Conservation (phyloP, 2,888 invertebrate genomes). For the Gymnoscelis rufifasciata region DNA sequence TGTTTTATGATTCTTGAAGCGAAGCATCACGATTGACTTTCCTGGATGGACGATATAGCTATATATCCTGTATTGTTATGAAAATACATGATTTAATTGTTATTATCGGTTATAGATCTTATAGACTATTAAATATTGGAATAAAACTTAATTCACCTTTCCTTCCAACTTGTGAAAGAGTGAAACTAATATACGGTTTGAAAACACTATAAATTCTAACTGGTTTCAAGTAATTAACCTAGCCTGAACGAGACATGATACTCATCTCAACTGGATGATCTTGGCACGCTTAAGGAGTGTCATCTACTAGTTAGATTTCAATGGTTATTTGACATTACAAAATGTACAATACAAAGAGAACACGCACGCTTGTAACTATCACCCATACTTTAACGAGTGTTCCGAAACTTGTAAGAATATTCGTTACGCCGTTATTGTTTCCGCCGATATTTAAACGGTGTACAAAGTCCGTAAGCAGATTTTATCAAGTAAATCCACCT, state of each 20-base stretch:
- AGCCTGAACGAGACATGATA: constrained; percentile 20
- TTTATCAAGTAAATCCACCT: too few species aligned
- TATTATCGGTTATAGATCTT: not conserved
- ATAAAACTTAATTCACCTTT: too few species aligned
- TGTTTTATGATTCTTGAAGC: constrained; percentile 37
- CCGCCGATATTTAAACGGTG: too few species aligned
- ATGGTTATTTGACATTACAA: constrained; percentile 12
- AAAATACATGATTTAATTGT: constrained; percentile 4
- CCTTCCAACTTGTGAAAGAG: too few species aligned
- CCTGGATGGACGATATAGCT: constrained; percentile 36
- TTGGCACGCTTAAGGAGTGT: constrained; percentile 53
- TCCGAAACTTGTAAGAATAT: too few species aligned
- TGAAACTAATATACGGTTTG: too few species aligned
- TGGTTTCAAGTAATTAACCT: constrained; percentile 13
- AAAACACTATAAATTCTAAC: too few species aligned
- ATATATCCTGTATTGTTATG: constrained; percentile 5
- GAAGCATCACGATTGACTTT: constrained; percentile 42
- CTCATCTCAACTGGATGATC: constrained; percentile 50
- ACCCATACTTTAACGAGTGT: too few species aligned
- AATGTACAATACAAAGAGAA: not conserved
- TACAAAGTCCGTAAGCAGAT: too few species aligned
- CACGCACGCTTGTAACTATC: too few species aligned
- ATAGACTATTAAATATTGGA: too few species aligned
- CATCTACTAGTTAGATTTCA: constrained; percentile 33
- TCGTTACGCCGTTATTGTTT: too few species aligned